phyloP scores from a whole-genome alignment of 2,113 vertebrate genomes.

The Saccopteryx bilineata region DNA sequence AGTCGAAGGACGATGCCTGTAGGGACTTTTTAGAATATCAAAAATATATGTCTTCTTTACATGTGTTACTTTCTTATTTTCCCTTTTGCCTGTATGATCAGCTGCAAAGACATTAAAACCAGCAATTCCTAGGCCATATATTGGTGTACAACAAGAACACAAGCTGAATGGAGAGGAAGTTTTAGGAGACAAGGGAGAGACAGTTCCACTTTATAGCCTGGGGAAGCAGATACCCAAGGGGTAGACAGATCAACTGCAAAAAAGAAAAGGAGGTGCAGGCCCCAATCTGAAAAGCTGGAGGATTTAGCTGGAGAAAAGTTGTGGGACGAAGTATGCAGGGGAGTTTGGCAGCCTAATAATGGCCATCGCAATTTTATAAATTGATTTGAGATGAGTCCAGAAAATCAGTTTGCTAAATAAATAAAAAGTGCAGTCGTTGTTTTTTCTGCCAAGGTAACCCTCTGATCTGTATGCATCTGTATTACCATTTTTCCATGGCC shows the following conservation, averaged over 20 bases:
- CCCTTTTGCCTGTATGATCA: not conserved
- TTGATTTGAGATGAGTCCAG: constrained; percentile 39
- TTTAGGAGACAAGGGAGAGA: not conserved
- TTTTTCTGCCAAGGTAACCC: constrained; percentile 21
- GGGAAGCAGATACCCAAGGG: not conserved
- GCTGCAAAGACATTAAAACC: constrained; percentile 14
- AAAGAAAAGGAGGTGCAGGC: not conserved
- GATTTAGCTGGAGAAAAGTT: not conserved
- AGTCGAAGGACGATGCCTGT: not conserved
- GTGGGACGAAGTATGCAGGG: too few relatives aligned
- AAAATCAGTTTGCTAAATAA: constrained; percentile 21
- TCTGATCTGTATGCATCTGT: not conserved
- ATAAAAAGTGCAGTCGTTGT: not conserved
- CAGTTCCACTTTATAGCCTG: not conserved
- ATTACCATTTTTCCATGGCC: not conserved
- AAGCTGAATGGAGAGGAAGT: not conserved
- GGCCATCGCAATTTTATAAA: not conserved
- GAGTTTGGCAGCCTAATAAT: not conserved
- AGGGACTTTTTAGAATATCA: not conserved
- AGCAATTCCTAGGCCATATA: not conserved
- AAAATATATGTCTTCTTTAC: not conserved
- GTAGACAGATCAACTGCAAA: not conserved
- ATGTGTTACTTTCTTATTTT: not conserved
- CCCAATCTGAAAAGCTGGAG: not conserved
- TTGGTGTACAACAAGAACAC: not conserved